Percentiles rank a stretch among this genome's conserved stretches.
phyloP scores from a whole-genome alignment of 2,888 invertebrate genomes.

The Rhynchonema sp. region DNA sequence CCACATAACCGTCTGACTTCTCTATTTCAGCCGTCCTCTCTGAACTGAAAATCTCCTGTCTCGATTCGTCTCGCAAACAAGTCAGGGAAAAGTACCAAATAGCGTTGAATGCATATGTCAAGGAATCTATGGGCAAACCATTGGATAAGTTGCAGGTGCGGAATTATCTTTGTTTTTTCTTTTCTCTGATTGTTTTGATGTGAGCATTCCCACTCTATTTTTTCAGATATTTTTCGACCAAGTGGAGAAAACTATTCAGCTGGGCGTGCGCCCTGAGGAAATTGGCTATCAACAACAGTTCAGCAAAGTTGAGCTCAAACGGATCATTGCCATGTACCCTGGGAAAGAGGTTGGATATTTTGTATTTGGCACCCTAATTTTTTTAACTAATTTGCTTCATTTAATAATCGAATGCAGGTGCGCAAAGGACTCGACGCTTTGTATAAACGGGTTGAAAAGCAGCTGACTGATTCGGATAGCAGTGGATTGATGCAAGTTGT shows the following conservation, averaged over 20 bases:
- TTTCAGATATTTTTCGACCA: slow-evolving; percentile 83
- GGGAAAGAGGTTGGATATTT: slow-evolving; percentile 59
- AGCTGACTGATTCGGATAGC: slow-evolving; percentile 39
- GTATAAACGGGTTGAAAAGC: slow-evolving; percentile 89
- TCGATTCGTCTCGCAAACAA: slow-evolving; percentile 70
- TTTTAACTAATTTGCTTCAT: too few relatives aligned
- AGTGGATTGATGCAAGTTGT: slow-evolving; percentile 47
- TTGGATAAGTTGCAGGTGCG: slow-evolving; percentile 69
- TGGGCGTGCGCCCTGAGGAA: slow-evolving; percentile 86
- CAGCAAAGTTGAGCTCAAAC: slow-evolving; percentile 82
- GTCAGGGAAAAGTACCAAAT: slow-evolving; percentile 73
- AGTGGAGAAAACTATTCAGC: slow-evolving; percentile 71
- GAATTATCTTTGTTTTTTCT: not conserved
- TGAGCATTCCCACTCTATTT: too few relatives aligned
- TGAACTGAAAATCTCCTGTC: slow-evolving; percentile 64
- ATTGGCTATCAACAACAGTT: slow-evolving; percentile 92
- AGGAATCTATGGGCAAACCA: slow-evolving; percentile 77
- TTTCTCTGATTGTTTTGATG: too few relatives aligned
- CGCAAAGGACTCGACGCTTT: slow-evolving; percentile 76
- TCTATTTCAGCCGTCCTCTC: slow-evolving; percentile 41
- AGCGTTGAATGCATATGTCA: slow-evolving; percentile 71
- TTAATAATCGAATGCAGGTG: too few relatives aligned
- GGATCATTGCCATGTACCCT: slow-evolving; percentile 83
- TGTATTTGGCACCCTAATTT: too few relatives aligned
- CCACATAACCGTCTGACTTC: too few relatives aligned